Percentiles rank a stretch among this genome's conserved stretches.
Evolutionary conservation across 2,888 invertebrate genomes (phyloP).

Genomic region (Villa cingulata): DNA sequence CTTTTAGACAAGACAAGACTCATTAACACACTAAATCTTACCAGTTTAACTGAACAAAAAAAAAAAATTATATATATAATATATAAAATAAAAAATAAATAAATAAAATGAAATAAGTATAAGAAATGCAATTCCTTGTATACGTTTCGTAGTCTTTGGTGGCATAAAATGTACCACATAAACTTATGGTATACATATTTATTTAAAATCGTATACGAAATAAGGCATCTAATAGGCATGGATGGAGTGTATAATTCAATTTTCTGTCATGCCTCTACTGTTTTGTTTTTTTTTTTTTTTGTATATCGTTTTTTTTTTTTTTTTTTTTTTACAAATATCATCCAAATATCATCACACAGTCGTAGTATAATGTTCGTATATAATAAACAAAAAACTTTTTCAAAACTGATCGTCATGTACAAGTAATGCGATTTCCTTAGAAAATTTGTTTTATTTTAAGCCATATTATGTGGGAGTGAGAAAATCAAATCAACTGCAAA

Average conservation of each 20-base stretch:
- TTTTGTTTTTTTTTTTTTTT: not conserved
- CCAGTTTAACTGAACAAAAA: no score
- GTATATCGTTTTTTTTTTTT: no score
- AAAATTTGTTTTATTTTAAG: not conserved
- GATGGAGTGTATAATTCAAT: not conserved
- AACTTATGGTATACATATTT: no score
- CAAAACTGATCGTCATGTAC: not conserved
- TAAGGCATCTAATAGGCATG: no score
- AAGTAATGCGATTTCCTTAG: not conserved
- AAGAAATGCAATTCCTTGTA: no score
- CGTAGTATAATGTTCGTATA: not conserved
- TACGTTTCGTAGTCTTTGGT: no score
- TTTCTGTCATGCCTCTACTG: not conserved
- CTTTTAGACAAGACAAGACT: slow-evolving; percentile 13
- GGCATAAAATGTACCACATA: no score
- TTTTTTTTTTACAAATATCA: no score
- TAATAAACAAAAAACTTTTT: not conserved
- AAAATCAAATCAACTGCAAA: not conserved
- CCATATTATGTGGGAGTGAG: not conserved
- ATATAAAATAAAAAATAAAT: not conserved
- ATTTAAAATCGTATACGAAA: no score
- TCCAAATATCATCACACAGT: no score
- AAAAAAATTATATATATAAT: not conserved
- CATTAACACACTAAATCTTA: slow-evolving; percentile 11
- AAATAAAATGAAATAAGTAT: no score